A percentile compares a stretch with the other conserved stretches of the same genome.
These are phyloP conservation scores for Nymphalis c-album DNA, from an alignment of 2,888 invertebrate genomes.

Conservation along the genomic window DNA sequence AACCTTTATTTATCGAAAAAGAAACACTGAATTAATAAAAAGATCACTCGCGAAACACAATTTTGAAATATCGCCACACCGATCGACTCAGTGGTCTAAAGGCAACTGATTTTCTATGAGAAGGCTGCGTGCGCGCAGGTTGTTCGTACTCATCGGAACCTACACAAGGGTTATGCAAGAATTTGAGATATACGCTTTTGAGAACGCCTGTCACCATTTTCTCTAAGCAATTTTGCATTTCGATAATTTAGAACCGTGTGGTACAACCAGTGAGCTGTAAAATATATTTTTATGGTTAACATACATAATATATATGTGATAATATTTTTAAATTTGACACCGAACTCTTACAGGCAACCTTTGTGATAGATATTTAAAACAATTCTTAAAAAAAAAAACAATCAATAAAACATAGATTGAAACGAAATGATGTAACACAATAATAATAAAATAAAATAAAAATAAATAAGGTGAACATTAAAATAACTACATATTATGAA, in stretches of 20 bases:
- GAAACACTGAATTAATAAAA: not conserved
- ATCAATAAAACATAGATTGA: too few relatives aligned
- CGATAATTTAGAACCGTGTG: not conserved
- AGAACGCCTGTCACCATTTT: constrained; percentile 23
- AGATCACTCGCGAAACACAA: constrained; percentile 29
- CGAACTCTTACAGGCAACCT: too few relatives aligned
- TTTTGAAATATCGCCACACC: constrained; percentile 10
- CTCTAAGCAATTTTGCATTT: constrained; percentile 25
- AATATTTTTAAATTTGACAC: too few relatives aligned
- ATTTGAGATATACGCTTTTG: constrained; percentile 22
- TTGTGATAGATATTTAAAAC: too few relatives aligned
- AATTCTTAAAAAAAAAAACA: too few relatives aligned
- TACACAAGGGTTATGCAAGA: constrained; percentile 30
- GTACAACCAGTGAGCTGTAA: not conserved
- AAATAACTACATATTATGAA: too few relatives aligned
- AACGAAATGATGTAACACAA: too few relatives aligned
- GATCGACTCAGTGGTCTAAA: constrained; percentile 39
- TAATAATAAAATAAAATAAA: too few relatives aligned
- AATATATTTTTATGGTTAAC: not conserved
- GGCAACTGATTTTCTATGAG: constrained; percentile 45
- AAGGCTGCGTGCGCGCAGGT: constrained; percentile 43
- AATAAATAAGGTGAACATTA: too few relatives aligned
- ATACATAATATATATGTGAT: too few relatives aligned
- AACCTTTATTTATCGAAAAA: constrained; percentile 3
- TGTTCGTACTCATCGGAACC: constrained; percentile 25